phyloP scores from a whole-genome alignment of 2,888 invertebrate species.

The Elmis aenea region DNA sequence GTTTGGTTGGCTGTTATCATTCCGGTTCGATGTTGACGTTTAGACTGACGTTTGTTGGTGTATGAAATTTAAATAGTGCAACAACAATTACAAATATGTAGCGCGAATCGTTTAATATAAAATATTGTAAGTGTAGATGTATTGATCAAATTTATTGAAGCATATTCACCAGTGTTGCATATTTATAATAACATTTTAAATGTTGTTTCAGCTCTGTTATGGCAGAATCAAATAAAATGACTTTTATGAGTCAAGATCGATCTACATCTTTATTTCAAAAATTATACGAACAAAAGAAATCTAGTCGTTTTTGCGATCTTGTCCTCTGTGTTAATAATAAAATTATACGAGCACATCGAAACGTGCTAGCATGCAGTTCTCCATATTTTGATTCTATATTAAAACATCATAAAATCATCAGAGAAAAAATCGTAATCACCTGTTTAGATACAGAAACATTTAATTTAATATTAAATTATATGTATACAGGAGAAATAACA shows the following conservation, averaged over 20 bases:
- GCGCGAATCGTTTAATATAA: no score
- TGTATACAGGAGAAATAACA: constrained; percentile 59
- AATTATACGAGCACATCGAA: constrained; percentile 56
- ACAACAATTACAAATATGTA: no score
- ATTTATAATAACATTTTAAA: no score
- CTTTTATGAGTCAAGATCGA: constrained; percentile 42
- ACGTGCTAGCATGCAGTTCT: constrained; percentile 58
- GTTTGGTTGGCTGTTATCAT: no score
- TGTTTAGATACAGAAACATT: constrained; percentile 57
- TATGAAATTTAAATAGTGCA: no score
- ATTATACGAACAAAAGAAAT: constrained; percentile 50
- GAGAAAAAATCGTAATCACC: constrained; percentile 53
- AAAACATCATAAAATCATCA: constrained; percentile 50
- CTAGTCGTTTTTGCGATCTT: constrained; percentile 57
- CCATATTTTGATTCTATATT: constrained; percentile 61
- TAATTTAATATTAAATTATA: constrained; percentile 55
- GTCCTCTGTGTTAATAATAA: constrained; percentile 55
- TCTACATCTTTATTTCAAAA: constrained; percentile 41
- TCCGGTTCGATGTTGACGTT: no score
- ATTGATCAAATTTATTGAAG: no score
- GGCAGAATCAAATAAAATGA: constrained; percentile 41
- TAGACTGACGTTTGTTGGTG: no score
- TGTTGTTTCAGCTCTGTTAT: no score
- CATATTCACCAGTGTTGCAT: no score
- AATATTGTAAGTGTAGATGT: no score